Conservation (phyloP, 2,888 invertebrate species). For the Mythimna pallens region DNA sequence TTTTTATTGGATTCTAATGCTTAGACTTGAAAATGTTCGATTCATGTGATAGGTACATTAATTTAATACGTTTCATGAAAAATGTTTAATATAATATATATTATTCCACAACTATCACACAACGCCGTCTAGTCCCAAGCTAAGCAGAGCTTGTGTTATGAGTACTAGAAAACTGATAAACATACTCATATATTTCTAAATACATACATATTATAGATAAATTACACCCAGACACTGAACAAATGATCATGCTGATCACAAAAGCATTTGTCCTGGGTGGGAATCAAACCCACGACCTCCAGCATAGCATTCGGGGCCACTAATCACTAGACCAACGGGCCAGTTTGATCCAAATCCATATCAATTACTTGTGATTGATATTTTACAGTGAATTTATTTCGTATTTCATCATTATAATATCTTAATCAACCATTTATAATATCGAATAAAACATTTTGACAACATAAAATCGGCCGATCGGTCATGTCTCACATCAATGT, state of each 20-base stretch:
- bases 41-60: background rate
- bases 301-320: no score
- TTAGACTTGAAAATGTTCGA: background rate
- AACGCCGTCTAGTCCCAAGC: background rate
- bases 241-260: no score
- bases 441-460: background rate
- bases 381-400: background rate
- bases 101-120: no score
- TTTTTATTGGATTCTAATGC: conserved; percentile 5
- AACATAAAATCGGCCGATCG: background rate
- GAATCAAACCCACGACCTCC: no score
- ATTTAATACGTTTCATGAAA: background rate
- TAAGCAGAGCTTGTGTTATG: no score
- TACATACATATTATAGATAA: no score
- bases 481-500: background rate
- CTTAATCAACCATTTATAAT: no score
- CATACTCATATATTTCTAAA: no score
- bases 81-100: background rate
- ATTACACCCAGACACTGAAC: no score
- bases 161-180: no score
- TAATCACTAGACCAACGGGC: no score
- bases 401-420: background rate
- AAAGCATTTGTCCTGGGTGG: no score
- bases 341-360: background rate
- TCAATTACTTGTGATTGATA: background rate